Conservation (phyloP, 35 echinoderm and acorn worm species). For the Eucidaris tribuloides region DNA sequence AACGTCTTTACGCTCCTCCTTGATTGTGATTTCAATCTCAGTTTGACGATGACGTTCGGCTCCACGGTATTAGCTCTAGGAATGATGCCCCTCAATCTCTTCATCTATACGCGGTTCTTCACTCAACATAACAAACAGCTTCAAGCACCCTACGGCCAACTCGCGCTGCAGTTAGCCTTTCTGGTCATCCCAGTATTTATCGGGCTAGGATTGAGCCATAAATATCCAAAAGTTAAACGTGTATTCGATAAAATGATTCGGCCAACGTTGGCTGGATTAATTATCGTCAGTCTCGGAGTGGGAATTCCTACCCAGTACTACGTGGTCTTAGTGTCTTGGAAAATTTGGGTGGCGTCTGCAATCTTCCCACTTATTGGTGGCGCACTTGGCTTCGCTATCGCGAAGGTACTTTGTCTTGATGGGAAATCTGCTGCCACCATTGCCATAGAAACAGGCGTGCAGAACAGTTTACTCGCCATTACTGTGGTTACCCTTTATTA, state of each 20-base stretch:
- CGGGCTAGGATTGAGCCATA: slow-evolving; percentile 34
- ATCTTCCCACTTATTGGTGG: slow-evolving; percentile 43
- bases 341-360: slow-evolving; percentile 3
- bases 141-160: slow-evolving; percentile 34
- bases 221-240: slow-evolving; percentile 43
- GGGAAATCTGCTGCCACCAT: slow-evolving; percentile 49
- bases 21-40: slow-evolving; percentile 66
- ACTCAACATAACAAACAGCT: slow-evolving; percentile 25
- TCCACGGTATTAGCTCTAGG: slow-evolving; percentile 59
- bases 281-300: slow-evolving; percentile 14
- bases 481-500: slow-evolving; percentile 48
- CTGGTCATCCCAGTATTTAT: slow-evolving; percentile 56
- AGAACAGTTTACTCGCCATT: slow-evolving; percentile 61
- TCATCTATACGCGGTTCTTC: slow-evolving; percentile 54
- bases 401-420: slow-evolving; percentile 31
- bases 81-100: slow-evolving; percentile 66
- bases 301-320: slow-evolving; percentile 46
- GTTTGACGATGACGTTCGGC: slow-evolving; percentile 70
- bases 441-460: slow-evolving; percentile 55
- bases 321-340: slow-evolving; percentile 31
- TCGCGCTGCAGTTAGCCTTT: slow-evolving; percentile 35
- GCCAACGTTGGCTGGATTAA: slow-evolving; percentile 17
- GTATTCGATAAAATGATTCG: slow-evolving; percentile 34
- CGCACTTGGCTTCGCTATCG: slow-evolving; percentile 36
- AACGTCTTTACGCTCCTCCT: slow-evolving; percentile 62